Evolutionary conservation across 1,140 invertebrate species (phyloP).

Genomic region (Nebria ingens): DNA sequence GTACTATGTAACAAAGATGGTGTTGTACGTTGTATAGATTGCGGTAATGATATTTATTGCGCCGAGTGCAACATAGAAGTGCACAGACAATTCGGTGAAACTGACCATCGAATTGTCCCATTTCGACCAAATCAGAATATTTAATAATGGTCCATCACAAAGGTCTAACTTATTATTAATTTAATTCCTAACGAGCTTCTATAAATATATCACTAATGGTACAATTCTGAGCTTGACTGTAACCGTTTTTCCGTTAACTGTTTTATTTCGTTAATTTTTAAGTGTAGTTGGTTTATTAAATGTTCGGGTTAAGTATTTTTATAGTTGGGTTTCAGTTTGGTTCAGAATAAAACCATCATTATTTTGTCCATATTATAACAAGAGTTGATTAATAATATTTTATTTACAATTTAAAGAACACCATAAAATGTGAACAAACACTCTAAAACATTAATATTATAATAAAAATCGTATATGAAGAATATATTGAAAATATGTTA

Average conservation of each 20-base stretch:
- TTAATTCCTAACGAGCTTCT: neutral
- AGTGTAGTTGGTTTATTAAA: no score
- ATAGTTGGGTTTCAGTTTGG: neutral
- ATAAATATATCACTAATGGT: neutral
- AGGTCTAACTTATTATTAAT: neutral
- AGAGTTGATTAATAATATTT: neutral
- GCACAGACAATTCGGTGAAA: constrained; percentile 34
- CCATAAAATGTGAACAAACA: neutral
- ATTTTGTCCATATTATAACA: neutral
- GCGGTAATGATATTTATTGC: constrained; percentile 62
- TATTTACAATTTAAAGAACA: neutral
- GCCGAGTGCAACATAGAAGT: constrained; percentile 48
- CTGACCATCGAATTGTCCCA: constrained; percentile 27
- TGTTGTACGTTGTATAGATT: constrained; percentile 51
- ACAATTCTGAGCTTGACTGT: no score
- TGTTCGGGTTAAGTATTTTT: no score
- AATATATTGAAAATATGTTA: no score
- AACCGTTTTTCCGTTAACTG: no score
- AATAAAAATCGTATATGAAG: no score
- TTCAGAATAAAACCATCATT: neutral
- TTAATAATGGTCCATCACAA: neutral
- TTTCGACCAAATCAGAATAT: constrained; percentile 12
- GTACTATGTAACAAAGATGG: constrained; percentile 69
- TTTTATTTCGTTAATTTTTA: no score
- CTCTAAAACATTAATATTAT: no score